These are phyloP conservation scores for Pentalonia nigronervosa DNA, from an alignment of 1,140 invertebrate species.

Conservation along the genomic window DNA sequence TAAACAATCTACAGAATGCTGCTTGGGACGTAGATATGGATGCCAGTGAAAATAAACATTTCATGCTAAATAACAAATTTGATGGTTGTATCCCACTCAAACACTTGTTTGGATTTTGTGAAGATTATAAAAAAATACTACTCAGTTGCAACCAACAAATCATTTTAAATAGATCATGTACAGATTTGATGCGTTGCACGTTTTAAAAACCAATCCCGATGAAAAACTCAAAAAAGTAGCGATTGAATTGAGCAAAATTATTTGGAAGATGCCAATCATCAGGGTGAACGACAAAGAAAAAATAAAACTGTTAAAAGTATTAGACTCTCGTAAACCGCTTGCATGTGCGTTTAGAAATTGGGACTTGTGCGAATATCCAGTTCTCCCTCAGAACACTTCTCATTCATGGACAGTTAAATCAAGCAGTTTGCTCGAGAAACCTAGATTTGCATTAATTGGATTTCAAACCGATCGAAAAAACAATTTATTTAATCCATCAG, in stretches of 20 bases:
- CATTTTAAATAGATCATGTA: conserved; percentile 63
- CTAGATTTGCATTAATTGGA: conserved; percentile 61
- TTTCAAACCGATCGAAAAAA: not conserved
- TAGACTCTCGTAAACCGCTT: too few relatives aligned
- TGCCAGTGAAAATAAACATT: too few relatives aligned
- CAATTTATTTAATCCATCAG: not conserved
- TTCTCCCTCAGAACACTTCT: conserved; percentile 56
- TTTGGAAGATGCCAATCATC: too few relatives aligned
- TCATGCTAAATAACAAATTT: conserved; percentile 59
- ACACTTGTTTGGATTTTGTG: conserved; percentile 64
- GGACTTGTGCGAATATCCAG: too few relatives aligned
- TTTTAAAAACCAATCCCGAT: conserved; percentile 46
- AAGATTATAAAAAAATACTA: conserved; percentile 64
- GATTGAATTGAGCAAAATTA: too few relatives aligned
- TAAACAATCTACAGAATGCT: conserved; percentile 61
- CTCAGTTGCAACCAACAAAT: conserved; percentile 64
- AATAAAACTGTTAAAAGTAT: too few relatives aligned
- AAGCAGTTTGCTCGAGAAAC: conserved; percentile 61
- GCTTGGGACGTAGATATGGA: conserved; percentile 60
- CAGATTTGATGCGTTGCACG: conserved; percentile 55
- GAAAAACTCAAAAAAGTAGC: too few relatives aligned
- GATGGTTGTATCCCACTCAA: conserved; percentile 64
- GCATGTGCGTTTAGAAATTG: too few relatives aligned
- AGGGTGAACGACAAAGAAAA: too few relatives aligned
- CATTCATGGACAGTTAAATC: conserved; percentile 63